Base-by-base conservation (phyloP, 2,888 invertebrate genomes). In the Hirtodrosophila histrioides region DNA sequence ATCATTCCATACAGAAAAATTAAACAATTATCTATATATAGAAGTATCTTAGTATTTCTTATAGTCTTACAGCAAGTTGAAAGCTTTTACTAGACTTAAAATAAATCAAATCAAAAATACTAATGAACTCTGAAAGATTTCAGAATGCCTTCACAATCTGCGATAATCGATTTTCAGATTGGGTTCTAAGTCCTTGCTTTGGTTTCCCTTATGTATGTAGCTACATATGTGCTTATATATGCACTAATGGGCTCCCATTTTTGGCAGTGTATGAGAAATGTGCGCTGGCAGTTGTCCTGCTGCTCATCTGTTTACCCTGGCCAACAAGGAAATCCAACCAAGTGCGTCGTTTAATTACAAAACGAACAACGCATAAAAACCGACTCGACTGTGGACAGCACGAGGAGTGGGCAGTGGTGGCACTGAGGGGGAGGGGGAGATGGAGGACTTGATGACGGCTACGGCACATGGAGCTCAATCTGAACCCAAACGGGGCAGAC, bases 281-380 rank as follows among this genome's bases (percentile, higher is more conserved):
- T 10, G 31, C 31, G 27, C 39, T 43, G 55, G 37, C 43, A 41
- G 58, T 54, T 60, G 45, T 63, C 54, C 51, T 48, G 69, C 45
- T 50, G 71, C 62, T 75, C 69, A 62, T 48, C 54, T 64, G 71
- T 60, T 60, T 65, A 43, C 37, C 51, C 73, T 61, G 66, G 51
- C 56, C 60, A 54, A 57, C 53, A 41, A 48, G 76, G 53, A 71
- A 82, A 81, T 70, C 66, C 72, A 77, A 54, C 61, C 87, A 84
- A 82, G 86, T 82, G 82, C 82, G 88, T 85, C 88, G 85, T 79
- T 86, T 86, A 86, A 86, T 86, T 86, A 85, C 85, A 86, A 86
- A 85, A 86, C 85, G 88, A 86, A 87, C 86, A 83, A 84, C 84
- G 85, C 88, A 85, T 85, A 88, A 85, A 85, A 88, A 83, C 77